Evolutionary conservation across 2,888 invertebrate species (phyloP).

Genomic region (Aleiodes testaceus): DNA sequence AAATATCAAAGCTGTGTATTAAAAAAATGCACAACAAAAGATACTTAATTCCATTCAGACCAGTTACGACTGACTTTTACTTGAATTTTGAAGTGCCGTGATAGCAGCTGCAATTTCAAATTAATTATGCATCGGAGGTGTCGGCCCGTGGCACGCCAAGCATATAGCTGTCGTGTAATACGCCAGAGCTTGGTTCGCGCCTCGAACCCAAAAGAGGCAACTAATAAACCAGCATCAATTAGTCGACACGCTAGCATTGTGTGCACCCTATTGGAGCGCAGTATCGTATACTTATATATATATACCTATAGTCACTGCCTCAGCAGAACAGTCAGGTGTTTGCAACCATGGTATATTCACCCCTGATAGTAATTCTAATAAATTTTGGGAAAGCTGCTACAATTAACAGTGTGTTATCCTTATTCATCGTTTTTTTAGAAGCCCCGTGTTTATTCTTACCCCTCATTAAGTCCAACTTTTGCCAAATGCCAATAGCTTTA

Average conservation of each 20-base stretch:
- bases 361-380: slow-evolving; percentile 13
- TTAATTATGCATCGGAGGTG: slow-evolving; percentile 53
- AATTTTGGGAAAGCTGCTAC: slow-evolving; percentile 2
- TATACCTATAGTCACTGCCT: not conserved
- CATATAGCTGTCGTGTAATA: slow-evolving; percentile 46
- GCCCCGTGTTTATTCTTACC: not conserved
- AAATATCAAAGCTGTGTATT: too few relatives aligned
- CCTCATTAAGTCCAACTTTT: not conserved
- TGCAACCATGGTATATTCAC: slow-evolving; percentile 2
- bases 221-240: slow-evolving; percentile 69
- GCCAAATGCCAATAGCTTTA: not conserved
- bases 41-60: slow-evolving; percentile 15
- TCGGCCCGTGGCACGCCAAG: slow-evolving; percentile 49
- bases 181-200: slow-evolving; percentile 39
- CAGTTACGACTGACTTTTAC: slow-evolving; percentile 30
- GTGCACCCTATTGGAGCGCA: slow-evolving; percentile 51
- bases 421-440: not conserved
- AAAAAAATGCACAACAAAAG: not conserved
- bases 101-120: slow-evolving; percentile 36
- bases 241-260: slow-evolving; percentile 64
- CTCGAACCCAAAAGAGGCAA: slow-evolving; percentile 58
- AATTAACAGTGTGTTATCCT: slow-evolving; percentile 16
- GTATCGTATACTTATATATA: not conserved
- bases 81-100: slow-evolving; percentile 28
- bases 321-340: slow-evolving; percentile 1